These are phyloP conservation scores for Vimba vimba DNA, from an alignment of 2,113 vertebrate genomes.

Conservation along the genomic window DNA sequence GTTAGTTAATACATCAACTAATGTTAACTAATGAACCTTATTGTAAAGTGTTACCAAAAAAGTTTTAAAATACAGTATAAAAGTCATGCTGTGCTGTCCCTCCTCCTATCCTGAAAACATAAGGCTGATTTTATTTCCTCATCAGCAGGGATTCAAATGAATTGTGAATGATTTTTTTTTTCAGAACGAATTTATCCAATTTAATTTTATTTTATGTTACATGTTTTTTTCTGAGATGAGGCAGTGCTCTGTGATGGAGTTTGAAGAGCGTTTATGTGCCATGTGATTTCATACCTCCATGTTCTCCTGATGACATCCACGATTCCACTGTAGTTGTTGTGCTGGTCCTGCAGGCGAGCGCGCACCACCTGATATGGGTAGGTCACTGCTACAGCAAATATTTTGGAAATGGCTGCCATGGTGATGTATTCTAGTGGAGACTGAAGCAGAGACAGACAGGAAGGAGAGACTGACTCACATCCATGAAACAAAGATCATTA, in stretches of 20 bases:
- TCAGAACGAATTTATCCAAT: not conserved
- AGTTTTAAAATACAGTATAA: not conserved
- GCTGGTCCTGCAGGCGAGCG: conserved; percentile 87
- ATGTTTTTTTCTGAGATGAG: not conserved
- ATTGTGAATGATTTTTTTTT: too few relatives aligned
- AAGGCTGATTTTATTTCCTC: conserved; percentile 34
- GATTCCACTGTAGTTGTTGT: conserved; percentile 79
- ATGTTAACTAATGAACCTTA: too few relatives aligned
- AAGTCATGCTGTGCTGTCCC: not conserved
- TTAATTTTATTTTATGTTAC: not conserved
- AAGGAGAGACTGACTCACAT: not conserved
- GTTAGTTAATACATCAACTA: too few relatives aligned
- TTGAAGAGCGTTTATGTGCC: not conserved
- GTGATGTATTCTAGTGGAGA: conserved; percentile 83
- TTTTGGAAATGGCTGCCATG: conserved; percentile 86
- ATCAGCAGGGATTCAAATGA: conserved; percentile 80
- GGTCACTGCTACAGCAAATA: conserved; percentile 84
- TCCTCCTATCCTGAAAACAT: not conserved
- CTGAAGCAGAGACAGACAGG: conserved; percentile 64
- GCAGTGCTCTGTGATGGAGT: not conserved
- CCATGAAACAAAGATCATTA: not conserved
- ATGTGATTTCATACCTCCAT: conserved; percentile 75
- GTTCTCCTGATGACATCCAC: conserved; percentile 80
- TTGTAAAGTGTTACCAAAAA: too few relatives aligned
- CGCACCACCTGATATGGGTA: conserved; percentile 88